Evolutionary conservation across 2,797 vertebrate genomes (phyloP).

Genomic region (Rhinatrema bivittatum): DNA sequence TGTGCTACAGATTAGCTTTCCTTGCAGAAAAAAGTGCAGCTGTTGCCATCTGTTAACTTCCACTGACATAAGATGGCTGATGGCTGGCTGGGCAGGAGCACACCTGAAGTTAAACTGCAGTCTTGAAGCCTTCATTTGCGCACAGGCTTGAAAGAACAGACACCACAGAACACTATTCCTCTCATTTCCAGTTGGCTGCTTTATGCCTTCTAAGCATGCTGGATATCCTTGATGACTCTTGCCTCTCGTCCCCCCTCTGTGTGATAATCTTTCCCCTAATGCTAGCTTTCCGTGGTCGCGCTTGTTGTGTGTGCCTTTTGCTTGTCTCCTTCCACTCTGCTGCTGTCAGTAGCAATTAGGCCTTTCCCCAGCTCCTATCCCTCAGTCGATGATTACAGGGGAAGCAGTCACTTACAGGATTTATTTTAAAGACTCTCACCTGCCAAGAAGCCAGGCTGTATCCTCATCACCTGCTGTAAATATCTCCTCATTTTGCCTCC

Average conservation of each 20-base stretch:
- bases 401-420: conserved; percentile 24
- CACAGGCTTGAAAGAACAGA: conserved; percentile 8
- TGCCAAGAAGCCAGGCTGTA: not conserved
- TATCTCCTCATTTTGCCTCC: conserved; percentile 6
- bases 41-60: conserved; percentile 12
- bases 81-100: not conserved
- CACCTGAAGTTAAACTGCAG: conserved; percentile 3
- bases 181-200: no score
- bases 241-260: no score
- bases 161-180: conserved; percentile 2
- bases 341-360: conserved; percentile 12
- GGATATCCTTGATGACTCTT: no score
- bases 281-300: no score
- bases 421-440: conserved; percentile 20
- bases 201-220: no score
- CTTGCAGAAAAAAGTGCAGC: no score
- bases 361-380: not conserved
- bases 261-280: no score
- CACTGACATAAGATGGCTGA: conserved; percentile 1
- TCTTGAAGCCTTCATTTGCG: conserved; percentile 9
- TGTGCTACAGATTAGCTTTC: no score
- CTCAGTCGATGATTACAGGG: conserved; percentile 17
- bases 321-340: conserved; percentile 14
- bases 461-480: conserved; percentile 10
- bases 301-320: not conserved